Conservation (phyloP, 2,797 vertebrate species). For the Aphelocoma californica region DNA sequence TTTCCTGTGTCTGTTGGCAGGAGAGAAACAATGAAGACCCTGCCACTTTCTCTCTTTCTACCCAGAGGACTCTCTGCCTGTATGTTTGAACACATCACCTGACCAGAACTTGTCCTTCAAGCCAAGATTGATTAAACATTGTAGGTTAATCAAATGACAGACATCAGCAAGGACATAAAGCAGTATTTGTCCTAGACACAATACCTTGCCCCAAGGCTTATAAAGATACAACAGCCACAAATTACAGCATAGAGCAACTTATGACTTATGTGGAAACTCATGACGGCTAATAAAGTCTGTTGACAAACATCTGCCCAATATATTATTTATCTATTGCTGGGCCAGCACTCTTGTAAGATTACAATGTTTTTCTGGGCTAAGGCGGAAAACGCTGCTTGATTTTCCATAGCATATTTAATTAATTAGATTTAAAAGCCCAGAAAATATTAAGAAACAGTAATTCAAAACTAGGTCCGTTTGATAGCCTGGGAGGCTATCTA, state of each 20-base stretch:
- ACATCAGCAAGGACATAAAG: background rate
- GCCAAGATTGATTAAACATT: background rate
- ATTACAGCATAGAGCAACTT: background rate
- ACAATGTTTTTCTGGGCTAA: background rate
- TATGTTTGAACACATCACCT: background rate
- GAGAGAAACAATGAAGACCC: background rate
- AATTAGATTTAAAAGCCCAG: accelerated
- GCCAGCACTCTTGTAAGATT: background rate
- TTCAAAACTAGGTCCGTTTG: background rate
- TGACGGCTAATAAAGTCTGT: background rate
- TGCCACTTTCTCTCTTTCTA: background rate
- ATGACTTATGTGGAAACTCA: background rate
- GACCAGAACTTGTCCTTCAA: background rate
- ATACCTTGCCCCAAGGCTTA: background rate
- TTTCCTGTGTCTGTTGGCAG: background rate
- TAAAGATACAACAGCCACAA: background rate
- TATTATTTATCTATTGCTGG: background rate
- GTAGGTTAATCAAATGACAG: background rate
- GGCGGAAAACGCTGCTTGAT: background rate
- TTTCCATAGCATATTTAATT: background rate
- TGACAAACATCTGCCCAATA: background rate
- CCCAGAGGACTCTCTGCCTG: background rate
- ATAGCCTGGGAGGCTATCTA: background rate
- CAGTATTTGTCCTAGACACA: background rate
- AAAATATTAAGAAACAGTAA: background rate